phyloP scores from a whole-genome alignment of 2,888 invertebrate genomes.

The Acanthococcus lagerstroemiae region DNA sequence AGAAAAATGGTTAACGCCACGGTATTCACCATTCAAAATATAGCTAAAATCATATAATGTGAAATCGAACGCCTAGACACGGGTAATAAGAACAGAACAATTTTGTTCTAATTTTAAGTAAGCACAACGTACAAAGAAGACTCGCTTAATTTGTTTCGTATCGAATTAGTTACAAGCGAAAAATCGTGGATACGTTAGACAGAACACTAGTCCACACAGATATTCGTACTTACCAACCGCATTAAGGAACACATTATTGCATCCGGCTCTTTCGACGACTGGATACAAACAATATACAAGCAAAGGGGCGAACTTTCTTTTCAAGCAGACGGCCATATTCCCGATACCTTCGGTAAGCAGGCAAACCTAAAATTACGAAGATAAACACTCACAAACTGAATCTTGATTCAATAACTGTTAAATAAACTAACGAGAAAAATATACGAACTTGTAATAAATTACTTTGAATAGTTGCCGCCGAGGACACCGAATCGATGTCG shows the following conservation, averaged over 20 bases:
- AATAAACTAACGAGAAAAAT: not conserved
- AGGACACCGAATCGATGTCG: not conserved
- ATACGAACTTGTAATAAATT: slow-evolving; percentile 5
- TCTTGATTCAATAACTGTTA: not conserved
- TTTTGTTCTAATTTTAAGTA: too few relatives aligned
- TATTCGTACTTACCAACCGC: slow-evolving; percentile 6
- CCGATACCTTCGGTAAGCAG: slow-evolving; percentile 23
- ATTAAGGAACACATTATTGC: slow-evolving; percentile 6
- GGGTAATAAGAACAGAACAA: too few relatives aligned
- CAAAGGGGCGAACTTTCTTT: slow-evolving; percentile 11
- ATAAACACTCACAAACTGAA: not conserved
- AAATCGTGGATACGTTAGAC: too few relatives aligned
- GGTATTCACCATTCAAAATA: too few relatives aligned
- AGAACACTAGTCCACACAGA: too few relatives aligned
- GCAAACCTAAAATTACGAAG: slow-evolving; percentile 22
- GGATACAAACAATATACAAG: slow-evolving; percentile 17
- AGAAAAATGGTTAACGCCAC: too few relatives aligned
- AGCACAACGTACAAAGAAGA: not conserved
- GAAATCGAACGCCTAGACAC: too few relatives aligned
- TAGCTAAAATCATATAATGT: too few relatives aligned
- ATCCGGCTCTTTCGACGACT: slow-evolving; percentile 22
- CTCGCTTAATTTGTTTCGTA: not conserved
- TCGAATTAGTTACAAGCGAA: too few relatives aligned
- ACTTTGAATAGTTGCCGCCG: not conserved
- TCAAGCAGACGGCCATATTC: slow-evolving; percentile 10